Evolutionary conservation across 2,888 invertebrate genomes (phyloP), one percentile per base, ranked within the genome.

Genomic region (Neelides folsomi): DNA sequence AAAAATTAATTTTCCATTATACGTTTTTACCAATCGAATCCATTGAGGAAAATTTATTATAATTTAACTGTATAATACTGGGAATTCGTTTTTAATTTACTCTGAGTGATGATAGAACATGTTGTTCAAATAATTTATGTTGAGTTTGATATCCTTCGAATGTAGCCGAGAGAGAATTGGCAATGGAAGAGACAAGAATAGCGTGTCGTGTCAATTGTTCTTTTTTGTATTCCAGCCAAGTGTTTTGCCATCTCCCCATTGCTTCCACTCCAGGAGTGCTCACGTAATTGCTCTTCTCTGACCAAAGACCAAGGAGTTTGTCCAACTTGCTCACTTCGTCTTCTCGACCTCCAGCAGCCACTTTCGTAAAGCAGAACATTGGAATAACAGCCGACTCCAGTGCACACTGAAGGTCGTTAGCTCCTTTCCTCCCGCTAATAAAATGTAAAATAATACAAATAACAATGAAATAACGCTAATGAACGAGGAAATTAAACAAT

Each of bases 351-450:
- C 82, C 82, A 69, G 85, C 64, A 12, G 44, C 49, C 8, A 59
- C 78, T 71, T 83, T 82, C 64, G 94, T 84, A 72, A 87, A 88
- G 75, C 94, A 94, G 77, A 94, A 98, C 84, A 97, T 90, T 66
- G 95, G 93, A 68, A 95, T 88, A 66, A 97, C 93, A 67, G 94
- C 90, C 70, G 82, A 82, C 76, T 93, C 92, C 73, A 98, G 78
- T 69, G 87, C 83, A 73, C 85, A 84, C 75, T 92, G 88, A 71
- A 97, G 78, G 70, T 89, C 88, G 72, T 86, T 85, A 56, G 87
- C 86, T 76, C 88, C 90, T 77, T 95, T 97, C 70, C 95, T 80
- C 69, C 90, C 87, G 77, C 95, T 95, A 77, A 71, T 62, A 58
- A 59, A 59, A 55, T n/a, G n/a, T n/a, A n/a, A n/a, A n/a, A n/a